phyloP scores from a whole-genome alignment of 92 coral and sea anemone genomes.

The Actinernus sp. region DNA sequence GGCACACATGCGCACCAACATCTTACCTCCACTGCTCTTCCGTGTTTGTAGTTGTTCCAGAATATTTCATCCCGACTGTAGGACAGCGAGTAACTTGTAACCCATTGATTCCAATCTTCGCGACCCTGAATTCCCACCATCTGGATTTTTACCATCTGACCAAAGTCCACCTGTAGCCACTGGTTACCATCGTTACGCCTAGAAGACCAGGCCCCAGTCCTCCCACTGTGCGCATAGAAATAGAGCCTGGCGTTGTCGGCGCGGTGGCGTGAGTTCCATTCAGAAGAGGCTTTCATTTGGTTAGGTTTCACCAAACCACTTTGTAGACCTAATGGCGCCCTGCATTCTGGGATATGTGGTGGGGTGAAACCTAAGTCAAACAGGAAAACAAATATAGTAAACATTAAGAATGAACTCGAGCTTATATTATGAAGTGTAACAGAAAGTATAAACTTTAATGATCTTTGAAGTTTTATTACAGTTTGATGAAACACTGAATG shows the following conservation, averaged over 20 bases:
- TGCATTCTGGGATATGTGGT: slow-evolving; percentile 13
- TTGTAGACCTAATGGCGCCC: slow-evolving; percentile 8
- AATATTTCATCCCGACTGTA: neutral
- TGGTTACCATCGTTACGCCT: neutral
- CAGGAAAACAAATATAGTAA: neutral
- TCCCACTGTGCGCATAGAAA: neutral
- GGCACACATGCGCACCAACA: too few species aligned
- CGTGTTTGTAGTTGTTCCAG: neutral
- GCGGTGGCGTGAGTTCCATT: slow-evolving; percentile 17
- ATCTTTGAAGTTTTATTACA: too few species aligned
- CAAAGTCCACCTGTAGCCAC: slow-evolving; percentile 11
- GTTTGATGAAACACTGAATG: too few species aligned
- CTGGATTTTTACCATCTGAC: neutral
- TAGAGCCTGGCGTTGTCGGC: slow-evolving; percentile 38
- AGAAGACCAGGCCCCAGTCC: slow-evolving; percentile 43
- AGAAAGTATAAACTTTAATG: too few species aligned
- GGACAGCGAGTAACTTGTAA: neutral
- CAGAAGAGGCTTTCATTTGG: slow-evolving; percentile 31
- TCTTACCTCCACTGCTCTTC: too few species aligned
- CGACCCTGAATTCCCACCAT: neutral
- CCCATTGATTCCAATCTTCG: neutral
- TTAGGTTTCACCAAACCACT: neutral
- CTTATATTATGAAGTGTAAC: too few species aligned
- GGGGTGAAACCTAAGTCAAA: slow-evolving; percentile 4
- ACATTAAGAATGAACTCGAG: neutral